Evolutionary conservation across 2,888 invertebrate species (phyloP).

Genomic region (Drosophila anceps): DNA sequence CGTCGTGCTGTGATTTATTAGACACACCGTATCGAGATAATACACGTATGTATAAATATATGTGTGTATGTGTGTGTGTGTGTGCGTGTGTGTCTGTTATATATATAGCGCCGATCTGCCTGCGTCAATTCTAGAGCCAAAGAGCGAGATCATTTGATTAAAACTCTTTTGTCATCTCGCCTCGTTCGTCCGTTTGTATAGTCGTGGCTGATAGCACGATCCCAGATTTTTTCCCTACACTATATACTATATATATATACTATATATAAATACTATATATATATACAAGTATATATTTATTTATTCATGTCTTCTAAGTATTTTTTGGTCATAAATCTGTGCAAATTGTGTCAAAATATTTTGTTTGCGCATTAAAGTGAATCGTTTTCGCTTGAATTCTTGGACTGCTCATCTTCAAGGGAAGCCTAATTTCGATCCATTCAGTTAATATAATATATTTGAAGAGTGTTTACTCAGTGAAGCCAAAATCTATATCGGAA

Average conservation of each 20-base stretch:
- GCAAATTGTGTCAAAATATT: slow-evolving; percentile 51
- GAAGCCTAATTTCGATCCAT: slow-evolving; percentile 1
- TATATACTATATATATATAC: neutral
- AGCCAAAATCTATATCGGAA: too few relatives aligned
- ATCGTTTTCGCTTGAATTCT: slow-evolving; percentile 25
- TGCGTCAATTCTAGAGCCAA: slow-evolving; percentile 54
- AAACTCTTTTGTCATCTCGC: slow-evolving; percentile 45
- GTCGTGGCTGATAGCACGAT: slow-evolving; percentile 53
- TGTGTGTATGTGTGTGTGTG: neutral
- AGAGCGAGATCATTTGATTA: slow-evolving; percentile 52
- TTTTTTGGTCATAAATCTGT: slow-evolving; percentile 25
- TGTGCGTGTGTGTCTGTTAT: neutral
- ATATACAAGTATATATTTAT: neutral
- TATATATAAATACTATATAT: neutral
- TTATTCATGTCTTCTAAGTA: neutral
- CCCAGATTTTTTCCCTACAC: neutral
- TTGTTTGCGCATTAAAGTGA: slow-evolving; percentile 45
- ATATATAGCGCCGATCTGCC: slow-evolving; percentile 19
- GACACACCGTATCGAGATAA: slow-evolving; percentile 28
- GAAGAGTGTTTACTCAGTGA: neutral
- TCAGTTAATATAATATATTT: neutral
- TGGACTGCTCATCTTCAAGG: slow-evolving; percentile 22
- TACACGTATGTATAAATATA: neutral
- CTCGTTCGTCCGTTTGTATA: slow-evolving; percentile 11
- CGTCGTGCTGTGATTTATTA: slow-evolving; percentile 48